These are phyloP conservation scores for Ramphastos sulfuratus DNA, from an alignment of 2,113 vertebrate species.

Conservation along the genomic window DNA sequence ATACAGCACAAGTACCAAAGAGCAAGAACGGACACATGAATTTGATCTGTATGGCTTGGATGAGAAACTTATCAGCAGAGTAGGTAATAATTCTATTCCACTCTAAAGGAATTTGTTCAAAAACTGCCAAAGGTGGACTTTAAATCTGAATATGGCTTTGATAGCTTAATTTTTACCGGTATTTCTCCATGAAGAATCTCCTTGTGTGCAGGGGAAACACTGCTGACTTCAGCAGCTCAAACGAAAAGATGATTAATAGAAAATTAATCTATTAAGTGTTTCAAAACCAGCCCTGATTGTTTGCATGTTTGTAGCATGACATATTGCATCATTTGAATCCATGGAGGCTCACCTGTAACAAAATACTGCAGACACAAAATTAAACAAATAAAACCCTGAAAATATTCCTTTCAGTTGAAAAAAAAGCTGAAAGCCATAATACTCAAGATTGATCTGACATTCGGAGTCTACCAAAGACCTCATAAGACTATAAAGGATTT, in stretches of 20 bases:
- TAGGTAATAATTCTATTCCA: background rate
- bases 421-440: background rate
- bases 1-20: background rate
- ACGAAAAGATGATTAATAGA: background rate
- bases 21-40: background rate
- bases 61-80: conserved; percentile 18
- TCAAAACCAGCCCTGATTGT: background rate
- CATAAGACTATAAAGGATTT: background rate
- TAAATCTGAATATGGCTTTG: background rate
- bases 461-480: background rate
- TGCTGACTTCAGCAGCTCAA: background rate
- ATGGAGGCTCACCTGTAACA: background rate
- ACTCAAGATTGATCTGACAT: background rate
- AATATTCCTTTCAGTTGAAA: background rate
- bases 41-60: conserved; percentile 31
- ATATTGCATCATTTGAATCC: background rate
- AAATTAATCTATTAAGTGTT: conserved; percentile 1
- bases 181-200: conserved; percentile 6
- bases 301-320: background rate
- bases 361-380: background rate
- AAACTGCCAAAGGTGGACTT: background rate
- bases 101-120: background rate
- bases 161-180: background rate
- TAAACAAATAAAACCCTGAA: background rate
- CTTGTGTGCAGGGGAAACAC: background rate